Percentiles rank a stretch among this genome's conserved stretches.
Evolutionary conservation across 2,888 invertebrate species (phyloP).

Genomic region (Cancer borealis): DNA sequence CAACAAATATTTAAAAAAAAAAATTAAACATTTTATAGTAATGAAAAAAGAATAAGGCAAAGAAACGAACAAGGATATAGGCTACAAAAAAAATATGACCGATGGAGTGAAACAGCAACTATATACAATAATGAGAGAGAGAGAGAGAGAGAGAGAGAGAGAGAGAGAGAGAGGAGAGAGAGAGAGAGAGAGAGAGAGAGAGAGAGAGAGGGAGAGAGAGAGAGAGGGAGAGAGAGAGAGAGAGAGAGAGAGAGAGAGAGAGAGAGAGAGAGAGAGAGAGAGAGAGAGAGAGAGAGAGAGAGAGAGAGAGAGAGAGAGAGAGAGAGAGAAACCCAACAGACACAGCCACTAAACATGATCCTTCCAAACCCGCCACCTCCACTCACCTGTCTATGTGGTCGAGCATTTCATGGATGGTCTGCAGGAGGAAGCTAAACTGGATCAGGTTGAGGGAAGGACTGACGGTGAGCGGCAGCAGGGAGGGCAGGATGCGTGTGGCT

Average conservation of each 20-base stretch:
- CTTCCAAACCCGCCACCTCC: neutral
- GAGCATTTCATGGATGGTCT: constrained; percentile 95
- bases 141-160: constrained; percentile 8
- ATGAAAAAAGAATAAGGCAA: neutral
- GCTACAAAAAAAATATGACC: neutral
- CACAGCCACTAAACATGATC: neutral
- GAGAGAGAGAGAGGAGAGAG: neutral
- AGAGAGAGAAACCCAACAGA: neutral
- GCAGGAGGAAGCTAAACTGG: constrained; percentile 89
- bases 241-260: neutral
- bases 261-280: neutral
- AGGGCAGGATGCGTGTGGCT: constrained; percentile 96
- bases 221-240: neutral
- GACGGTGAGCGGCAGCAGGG: constrained; percentile 89
- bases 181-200: neutral
- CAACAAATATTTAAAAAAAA: too few relatives aligned
- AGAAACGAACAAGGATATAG: neutral
- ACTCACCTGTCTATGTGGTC: constrained; percentile 87
- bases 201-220: too few relatives aligned
- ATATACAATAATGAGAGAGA: neutral
- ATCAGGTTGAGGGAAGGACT: constrained; percentile 92
- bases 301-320: too few relatives aligned
- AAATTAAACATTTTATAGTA: neutral
- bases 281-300: too few relatives aligned
- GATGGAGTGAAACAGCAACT: too few relatives aligned